These are phyloP conservation scores for Alauda arvensis DNA, from an alignment of 2,797 vertebrate genomes.

Conservation along the genomic window DNA sequence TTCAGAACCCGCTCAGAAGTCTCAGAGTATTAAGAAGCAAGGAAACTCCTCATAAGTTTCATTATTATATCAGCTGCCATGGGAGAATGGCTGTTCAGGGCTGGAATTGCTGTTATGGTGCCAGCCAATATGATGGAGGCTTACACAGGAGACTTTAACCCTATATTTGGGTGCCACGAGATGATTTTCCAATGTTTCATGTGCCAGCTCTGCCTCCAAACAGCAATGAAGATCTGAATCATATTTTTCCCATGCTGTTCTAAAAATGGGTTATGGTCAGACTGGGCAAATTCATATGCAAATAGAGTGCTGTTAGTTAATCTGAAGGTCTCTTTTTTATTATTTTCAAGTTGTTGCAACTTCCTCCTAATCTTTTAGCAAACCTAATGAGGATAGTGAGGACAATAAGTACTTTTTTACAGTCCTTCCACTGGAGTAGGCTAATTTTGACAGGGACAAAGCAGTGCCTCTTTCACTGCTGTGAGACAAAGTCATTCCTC, in stretches of 20 bases:
- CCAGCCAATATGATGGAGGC: neutral
- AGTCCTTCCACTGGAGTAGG: neutral
- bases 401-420: neutral
- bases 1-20: neutral
- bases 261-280: conserved; percentile 44
- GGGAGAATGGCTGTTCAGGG: neutral
- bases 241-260: conserved; percentile 41
- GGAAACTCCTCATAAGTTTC: neutral
- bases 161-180: conserved; percentile 2
- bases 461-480: neutral
- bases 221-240: conserved; percentile 27
- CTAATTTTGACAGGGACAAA: neutral
- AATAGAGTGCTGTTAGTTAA: conserved; percentile 19
- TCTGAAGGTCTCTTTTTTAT: neutral
- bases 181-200: neutral
- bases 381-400: neutral
- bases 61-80: neutral
- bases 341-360: neutral
- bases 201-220: conserved; percentile 12
- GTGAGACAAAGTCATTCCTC: neutral
- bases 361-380: conserved; percentile 13
- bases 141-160: conserved; percentile 26
- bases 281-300: conserved; percentile 41
- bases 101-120: neutral
- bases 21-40: neutral